These are phyloP conservation scores for Philopedon plagiatum DNA, from an alignment of 2,888 invertebrate species.

Conservation along the genomic window DNA sequence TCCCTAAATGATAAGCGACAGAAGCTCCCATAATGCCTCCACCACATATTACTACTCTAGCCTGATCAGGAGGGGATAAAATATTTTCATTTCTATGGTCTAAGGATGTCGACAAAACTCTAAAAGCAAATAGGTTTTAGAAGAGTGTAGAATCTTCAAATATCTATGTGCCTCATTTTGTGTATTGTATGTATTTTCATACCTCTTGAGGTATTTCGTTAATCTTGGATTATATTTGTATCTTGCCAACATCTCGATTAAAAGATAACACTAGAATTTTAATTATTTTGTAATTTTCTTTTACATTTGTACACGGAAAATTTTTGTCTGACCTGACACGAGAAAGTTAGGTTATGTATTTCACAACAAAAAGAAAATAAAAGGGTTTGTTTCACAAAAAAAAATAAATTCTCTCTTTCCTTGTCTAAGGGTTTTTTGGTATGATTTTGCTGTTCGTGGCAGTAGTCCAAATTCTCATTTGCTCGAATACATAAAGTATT, in stretches of 20 bases:
- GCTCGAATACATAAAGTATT: neutral
- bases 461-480: neutral
- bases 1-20: conserved; percentile 90
- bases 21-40: conserved; percentile 94
- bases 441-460: no score
- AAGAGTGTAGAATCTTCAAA: no score
- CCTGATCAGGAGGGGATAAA: conserved; percentile 69
- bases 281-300: neutral
- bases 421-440: no score
- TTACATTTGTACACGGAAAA: neutral
- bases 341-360: neutral
- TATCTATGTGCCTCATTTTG: no score
- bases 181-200: neutral
- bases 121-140: conserved; percentile 4
- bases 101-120: conserved; percentile 7
- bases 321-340: neutral
- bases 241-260: conserved; percentile 15
- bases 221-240: conserved; percentile 5
- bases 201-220: conserved; percentile 14
- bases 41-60: conserved; percentile 89
- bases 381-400: no score
- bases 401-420: no score
- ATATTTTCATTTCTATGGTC: conserved; percentile 12
- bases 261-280: conserved; percentile 9
- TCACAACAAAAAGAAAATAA: no score